Evolutionary conservation across 2,888 invertebrate genomes (phyloP), one percentile per base, ranked within the genome.

Genomic region (Patella caerulea): DNA sequence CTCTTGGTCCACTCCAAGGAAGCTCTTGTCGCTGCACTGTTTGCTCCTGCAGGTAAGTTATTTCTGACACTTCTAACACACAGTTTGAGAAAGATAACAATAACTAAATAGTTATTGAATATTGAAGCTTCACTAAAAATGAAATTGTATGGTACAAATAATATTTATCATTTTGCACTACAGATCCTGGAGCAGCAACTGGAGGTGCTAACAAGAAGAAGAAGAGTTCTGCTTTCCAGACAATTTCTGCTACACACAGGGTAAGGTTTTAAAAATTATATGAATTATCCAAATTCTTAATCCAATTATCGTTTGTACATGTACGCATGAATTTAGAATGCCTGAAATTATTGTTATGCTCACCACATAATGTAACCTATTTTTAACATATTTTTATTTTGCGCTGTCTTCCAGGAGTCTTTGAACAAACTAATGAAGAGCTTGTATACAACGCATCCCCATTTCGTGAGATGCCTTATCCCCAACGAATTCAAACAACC

Each of bases 201-300:
- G 78, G 76, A 29, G 78, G 75, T 1, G 56, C 94, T 93, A 95
- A 94, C 92, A 96, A 96, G 93, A 95, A 96, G 92, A 98, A 97
- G 95, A 98, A 98, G 95, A 97, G 98, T 92, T 97, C 97, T 89
- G 95, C 94, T 94, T 98, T 98, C 95, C 97, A 97, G 93, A 99
- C 98, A 93, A 98, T 99, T 92, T 99, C 98, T 86, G 98, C 97
- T 89, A 95, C 97, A 92, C 99, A 99, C 95, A 96, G 95, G 95
- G 96, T 96, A 88, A 75, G 54, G 19, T 19, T 59, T 59, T 71
- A 17, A 65, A 19, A 59, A n/a, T 53, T 34, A 34, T 34, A 34
- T 34, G 34, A 34, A 34, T 34, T 9, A 45, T 45, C 45, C 45
- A 45, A 45, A 45, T 45, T 45, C 45, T 45, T 45, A 45, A 45